Conservation (phyloP, 2,797 vertebrate species). For the Orestias chungarensis region DNA sequence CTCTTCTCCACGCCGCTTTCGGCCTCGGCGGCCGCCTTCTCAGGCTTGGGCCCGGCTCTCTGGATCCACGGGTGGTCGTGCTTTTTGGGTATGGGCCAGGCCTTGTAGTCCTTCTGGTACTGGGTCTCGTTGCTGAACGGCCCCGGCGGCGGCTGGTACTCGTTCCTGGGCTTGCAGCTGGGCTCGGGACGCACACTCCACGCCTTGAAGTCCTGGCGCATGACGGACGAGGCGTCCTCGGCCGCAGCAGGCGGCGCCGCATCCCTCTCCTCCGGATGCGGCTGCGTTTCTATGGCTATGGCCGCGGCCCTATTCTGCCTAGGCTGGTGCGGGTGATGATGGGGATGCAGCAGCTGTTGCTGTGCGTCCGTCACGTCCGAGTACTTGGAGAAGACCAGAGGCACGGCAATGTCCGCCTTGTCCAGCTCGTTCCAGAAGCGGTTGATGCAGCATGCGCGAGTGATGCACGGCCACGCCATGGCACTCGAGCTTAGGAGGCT, state of each 20-base stretch:
- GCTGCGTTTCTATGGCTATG: constrained; percentile 86
- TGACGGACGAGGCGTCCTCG: constrained; percentile 86
- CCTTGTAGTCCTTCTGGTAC: constrained; percentile 97
- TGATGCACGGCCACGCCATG: constrained; percentile 99
- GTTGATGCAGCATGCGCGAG: constrained; percentile 97
- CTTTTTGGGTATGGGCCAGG: constrained; percentile 93
- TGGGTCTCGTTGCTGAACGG: constrained; percentile 92
- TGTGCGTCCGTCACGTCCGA: constrained; percentile 91
- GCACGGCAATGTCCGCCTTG: constrained; percentile 96
- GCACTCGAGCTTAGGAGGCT: constrained; percentile 2
- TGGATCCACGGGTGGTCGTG: constrained; percentile 98
- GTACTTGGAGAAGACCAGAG: constrained; percentile 94
- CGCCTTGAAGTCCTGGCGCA: constrained; percentile 92
- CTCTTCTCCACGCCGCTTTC: constrained; percentile 83
- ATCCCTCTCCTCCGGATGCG: constrained; percentile 77
- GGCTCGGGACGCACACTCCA: constrained; percentile 93
- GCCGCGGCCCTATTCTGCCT: constrained; percentile 66
- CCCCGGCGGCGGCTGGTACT: constrained; percentile 87
- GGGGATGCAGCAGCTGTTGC: constrained; percentile 77
- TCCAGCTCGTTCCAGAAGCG: constrained; percentile 98
- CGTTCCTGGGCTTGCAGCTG: constrained; percentile 91
- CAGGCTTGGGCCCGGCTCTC: constrained; percentile 72
- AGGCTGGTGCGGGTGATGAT: constrained; percentile 77
- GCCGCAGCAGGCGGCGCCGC: constrained; percentile 72
- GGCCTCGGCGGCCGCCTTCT: constrained; percentile 62